A percentile compares a stretch with the other conserved stretches of the same genome.
phyloP scores from a whole-genome alignment of 2,113 vertebrate genomes.

The Neoarius graeffei region DNA sequence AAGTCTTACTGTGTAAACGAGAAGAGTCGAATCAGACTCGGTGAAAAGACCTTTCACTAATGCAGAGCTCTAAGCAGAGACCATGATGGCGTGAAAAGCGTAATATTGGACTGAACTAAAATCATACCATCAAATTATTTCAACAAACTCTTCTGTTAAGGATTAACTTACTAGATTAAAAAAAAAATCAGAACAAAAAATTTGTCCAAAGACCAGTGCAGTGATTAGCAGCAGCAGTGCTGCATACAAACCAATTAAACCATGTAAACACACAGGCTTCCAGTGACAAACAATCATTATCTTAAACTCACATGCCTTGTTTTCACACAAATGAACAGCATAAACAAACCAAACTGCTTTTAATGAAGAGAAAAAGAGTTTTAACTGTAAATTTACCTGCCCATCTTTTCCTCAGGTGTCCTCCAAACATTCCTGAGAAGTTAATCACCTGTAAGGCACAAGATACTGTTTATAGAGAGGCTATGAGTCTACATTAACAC shows the following conservation, averaged over 20 bases:
- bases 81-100: background rate
- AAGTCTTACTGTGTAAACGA: background rate
- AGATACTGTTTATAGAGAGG: background rate
- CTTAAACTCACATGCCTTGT: constrained; percentile 37
- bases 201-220: background rate
- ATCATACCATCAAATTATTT: background rate
- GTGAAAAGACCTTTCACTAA: background rate
- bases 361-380: background rate
- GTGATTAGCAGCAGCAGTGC: background rate
- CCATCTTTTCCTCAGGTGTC: constrained; percentile 71
- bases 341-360: constrained; percentile 13
- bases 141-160: background rate
- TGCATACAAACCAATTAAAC: constrained; percentile 18
- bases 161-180: background rate
- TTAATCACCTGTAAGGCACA: constrained; percentile 70
- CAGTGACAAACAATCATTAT: constrained; percentile 7
- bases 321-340: constrained; percentile 13
- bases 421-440: constrained; percentile 78
- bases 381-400: constrained; percentile 68
- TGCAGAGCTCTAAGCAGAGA: background rate
- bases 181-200: background rate
- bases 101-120: too few relatives aligned
- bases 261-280: constrained; percentile 19
- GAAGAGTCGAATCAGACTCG: background rate
- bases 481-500: background rate